Evolutionary conservation across 1,140 invertebrate species (phyloP).

Genomic region (Diabrotica virgifera): DNA sequence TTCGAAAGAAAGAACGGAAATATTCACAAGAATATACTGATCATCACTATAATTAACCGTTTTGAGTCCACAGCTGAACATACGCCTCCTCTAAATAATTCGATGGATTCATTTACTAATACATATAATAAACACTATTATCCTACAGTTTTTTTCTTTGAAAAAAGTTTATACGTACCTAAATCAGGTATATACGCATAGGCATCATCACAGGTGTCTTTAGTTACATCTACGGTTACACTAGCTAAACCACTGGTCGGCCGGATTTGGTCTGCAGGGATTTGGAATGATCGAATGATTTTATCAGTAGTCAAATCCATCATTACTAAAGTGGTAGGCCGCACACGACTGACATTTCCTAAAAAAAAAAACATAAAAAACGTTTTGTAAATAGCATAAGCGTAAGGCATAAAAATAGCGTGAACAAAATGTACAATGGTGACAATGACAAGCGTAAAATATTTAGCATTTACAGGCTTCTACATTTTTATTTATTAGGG

Average conservation of each 20-base stretch:
- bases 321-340: conserved; percentile 60
- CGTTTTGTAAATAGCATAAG: background rate
- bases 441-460: background rate
- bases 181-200: conserved; percentile 72
- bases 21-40: too few species aligned
- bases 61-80: too few species aligned
- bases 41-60: too few species aligned
- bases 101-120: too few species aligned
- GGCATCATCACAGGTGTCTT: conserved; percentile 59
- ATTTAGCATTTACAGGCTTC: too few species aligned
- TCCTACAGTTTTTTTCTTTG: too few species aligned
- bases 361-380: conserved; percentile 31
- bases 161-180: background rate
- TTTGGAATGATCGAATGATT: conserved; percentile 48
- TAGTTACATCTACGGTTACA: conserved; percentile 61
- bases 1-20: too few species aligned
- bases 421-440: background rate
- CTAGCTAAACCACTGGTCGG: conserved; percentile 55
- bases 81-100: too few species aligned
- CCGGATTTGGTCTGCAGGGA: conserved; percentile 49
- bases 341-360: conserved; percentile 56
- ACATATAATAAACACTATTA: too few species aligned
- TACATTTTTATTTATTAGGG: too few species aligned
- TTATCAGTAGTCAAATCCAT: conserved; percentile 61
- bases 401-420: background rate